Conservation (phyloP, 2,113 vertebrate genomes). For the Semicossyphus pulcher region DNA sequence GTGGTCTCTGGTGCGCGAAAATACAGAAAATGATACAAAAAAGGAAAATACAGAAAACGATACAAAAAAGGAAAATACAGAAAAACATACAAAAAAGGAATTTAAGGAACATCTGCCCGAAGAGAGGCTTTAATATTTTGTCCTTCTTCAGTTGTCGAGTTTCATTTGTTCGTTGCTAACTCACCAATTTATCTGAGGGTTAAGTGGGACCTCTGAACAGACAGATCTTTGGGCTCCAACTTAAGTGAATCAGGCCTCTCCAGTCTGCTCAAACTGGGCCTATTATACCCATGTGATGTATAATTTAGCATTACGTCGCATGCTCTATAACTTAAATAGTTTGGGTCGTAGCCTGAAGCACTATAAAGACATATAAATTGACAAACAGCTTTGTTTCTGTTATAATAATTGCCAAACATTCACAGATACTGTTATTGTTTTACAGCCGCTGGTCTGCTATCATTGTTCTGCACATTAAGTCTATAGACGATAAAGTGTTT, state of each 20-base stretch:
- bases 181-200: background rate
- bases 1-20: no score
- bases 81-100: no score
- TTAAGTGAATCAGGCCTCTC: background rate
- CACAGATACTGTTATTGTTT: constrained; percentile 31
- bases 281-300: constrained; percentile 1
- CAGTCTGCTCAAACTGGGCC: background rate
- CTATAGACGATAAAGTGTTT: constrained; percentile 28
- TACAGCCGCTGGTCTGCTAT: constrained; percentile 1
- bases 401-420: constrained; percentile 40
- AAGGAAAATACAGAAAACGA: no score
- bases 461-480: constrained; percentile 23
- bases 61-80: no score
- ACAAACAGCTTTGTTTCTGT: constrained; percentile 27
- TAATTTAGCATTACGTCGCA: background rate
- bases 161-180: no score
- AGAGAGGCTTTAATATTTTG: no score
- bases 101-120: no score
- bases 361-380: constrained; percentile 18
- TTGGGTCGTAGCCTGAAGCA: constrained; percentile 1
- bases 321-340: constrained; percentile 12
- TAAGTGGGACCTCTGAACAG: background rate
- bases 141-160: no score
- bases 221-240: background rate
- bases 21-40: no score